Base-by-base conservation (phyloP, 2,888 invertebrate species). In the Cyclophora albipunctata region DNA sequence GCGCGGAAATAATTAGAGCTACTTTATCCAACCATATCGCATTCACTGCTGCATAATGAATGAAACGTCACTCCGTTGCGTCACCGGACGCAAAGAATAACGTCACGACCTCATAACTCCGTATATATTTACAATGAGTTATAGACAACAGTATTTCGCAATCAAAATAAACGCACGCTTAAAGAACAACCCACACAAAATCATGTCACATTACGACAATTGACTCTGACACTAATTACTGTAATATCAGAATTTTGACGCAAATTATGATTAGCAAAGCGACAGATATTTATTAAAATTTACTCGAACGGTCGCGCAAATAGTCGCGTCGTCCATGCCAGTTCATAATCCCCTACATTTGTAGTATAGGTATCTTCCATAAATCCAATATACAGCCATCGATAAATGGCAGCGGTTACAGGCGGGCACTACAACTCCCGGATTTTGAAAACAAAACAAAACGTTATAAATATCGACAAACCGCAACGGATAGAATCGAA, bases 1-100 rank as follows among this genome's bases (percentile, higher is more conserved):
- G 58, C 64, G 69, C 84, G 85, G 84, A 85, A 85, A 80, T 83
- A 85, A 85, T 85, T 85, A 86, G 82, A 78, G 81, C 59, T 69
- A 79, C 78, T 78, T 76, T 79, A 78, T 81, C 76, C 78, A 71
- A 76, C 71, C 77, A 75, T 78, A 81, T 83, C 78, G 79, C 76
- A 84, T 84, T 84, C 82, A 84, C 69, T 58, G 58, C 63, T 61
- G 74, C 75, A 79, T 84, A 84, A 86, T 85, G 83, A 86, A 84
- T 80, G 82, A 80, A 83, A 76, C 78, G 77, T 78, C 78, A 78
- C 70, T 57, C 53, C 58, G 66, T 64, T 61, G 59, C 71, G 73
- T 75, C 71, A 72, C 65, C 60, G 64, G 58, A 54, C 55, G 53
- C 58, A 58, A 67, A 68, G 66, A 69, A 73, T 78, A 68, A 71